These are phyloP conservation scores for Enteromius unitaeniatus DNA, from an alignment of 2,797 vertebrate species.

Conservation along the genomic window DNA sequence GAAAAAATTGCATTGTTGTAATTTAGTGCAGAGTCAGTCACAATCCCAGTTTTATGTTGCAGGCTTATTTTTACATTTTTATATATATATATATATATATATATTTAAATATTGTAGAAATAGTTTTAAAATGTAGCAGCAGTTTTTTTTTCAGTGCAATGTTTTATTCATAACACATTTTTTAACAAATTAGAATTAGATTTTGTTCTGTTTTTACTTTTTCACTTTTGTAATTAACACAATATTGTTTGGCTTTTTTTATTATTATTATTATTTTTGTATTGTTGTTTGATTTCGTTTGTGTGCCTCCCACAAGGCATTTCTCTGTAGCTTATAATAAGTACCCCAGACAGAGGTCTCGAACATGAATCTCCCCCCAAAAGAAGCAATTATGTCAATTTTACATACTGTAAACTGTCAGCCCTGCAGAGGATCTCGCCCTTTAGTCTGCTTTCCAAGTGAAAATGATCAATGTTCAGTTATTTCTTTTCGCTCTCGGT, in stretches of 20 bases:
- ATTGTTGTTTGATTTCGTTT: background rate
- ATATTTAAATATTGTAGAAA: background rate
- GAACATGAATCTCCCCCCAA: slow-evolving; percentile 55
- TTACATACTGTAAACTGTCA: slow-evolving; percentile 77
- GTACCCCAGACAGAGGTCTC: slow-evolving; percentile 27
- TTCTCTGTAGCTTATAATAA: background rate
- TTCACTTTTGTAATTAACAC: background rate
- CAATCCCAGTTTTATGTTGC: background rate
- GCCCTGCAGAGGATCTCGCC: slow-evolving; percentile 73
- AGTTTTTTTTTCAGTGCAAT: background rate
- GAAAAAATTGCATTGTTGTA: background rate
- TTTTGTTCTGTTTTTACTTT: background rate
- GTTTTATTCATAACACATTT: background rate
- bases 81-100: no score
- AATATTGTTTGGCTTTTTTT: background rate
- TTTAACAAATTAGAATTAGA: no score
- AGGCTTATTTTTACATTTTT: background rate
- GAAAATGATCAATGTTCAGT: slow-evolving; percentile 75
- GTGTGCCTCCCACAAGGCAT: background rate
- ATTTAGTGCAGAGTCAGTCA: background rate
- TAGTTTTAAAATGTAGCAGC: background rate
- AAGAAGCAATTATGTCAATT: slow-evolving; percentile 70
- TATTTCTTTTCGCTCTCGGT: slow-evolving; percentile 52
- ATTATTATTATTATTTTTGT: no score
- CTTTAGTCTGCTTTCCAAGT: slow-evolving; percentile 74